Base-by-base conservation (phyloP, 2,888 invertebrate species). In the Agrochola circellaris region DNA sequence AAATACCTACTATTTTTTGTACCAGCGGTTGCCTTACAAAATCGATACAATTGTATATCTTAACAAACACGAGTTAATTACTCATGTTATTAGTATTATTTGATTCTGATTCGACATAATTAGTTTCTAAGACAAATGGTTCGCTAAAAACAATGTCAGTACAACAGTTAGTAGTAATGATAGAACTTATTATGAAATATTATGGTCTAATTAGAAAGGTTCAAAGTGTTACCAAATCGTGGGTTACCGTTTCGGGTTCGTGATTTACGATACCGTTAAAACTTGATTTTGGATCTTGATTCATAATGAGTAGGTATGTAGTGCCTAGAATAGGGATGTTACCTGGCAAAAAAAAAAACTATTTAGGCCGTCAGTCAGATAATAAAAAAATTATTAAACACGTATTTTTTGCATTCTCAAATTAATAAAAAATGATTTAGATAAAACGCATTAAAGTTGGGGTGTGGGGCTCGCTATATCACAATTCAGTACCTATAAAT, bases 161-260 rank as follows among this genome's bases (percentile, higher is more conserved):
- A 26, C 20, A 48, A 38, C 60, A 30, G 38, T 69, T 79, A 42
- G 51, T 54, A 45, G 4, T 77, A 75, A 77, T 85, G 61, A 73
- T 81, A 77, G 38, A 68, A 73, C 15, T 78, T 67, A 80, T 77
- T 80, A 77, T 75, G 86, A 83, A 76, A 81, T 86, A 72, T 74
- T 73, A 72, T 70, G 34, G n/a, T 69, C 45, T 84, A 84, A 86
- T 86, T 86, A 81, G 81, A 83, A 86, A 73, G 76, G 71, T 70
- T 30, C 45, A 38, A 56, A 42, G 58, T 73, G 75, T 85, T 78
- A 70, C 74, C 45, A 69, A 64, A 70, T 58, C 56, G 72, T 72
- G 71, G 67, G 77, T 71, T 78, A 73, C 61, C 56, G 82, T 68
- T 72, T 83, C 67, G 38, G 65, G 56, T 65, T 84, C 74, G 73